Conservation (phyloP, 2,113 vertebrate genomes). For the Tragulus kanchil region DNA sequence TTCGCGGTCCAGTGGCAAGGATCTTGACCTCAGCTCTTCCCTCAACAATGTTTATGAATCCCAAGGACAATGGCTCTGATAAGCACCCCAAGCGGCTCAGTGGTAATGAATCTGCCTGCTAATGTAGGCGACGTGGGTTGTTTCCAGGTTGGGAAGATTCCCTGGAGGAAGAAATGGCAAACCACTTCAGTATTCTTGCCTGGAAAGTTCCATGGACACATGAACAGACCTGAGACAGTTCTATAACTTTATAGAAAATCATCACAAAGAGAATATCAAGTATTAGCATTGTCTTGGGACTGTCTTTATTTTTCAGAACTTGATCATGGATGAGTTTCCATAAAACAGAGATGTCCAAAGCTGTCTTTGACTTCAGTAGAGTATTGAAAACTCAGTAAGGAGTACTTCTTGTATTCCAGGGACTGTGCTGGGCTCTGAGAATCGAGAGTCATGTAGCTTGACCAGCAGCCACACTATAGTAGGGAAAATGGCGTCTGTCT, state of each 20-base stretch:
- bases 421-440: not conserved
- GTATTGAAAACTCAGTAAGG: not conserved
- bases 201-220: not conserved
- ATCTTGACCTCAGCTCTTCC: not conserved
- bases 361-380: not conserved
- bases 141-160: not conserved
- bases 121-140: not conserved
- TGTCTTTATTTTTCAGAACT: not conserved
- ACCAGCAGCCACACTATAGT: too few relatives aligned
- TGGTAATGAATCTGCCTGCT: not conserved
- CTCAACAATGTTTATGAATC: not conserved
- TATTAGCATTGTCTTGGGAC: not conserved
- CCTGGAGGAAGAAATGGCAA: not conserved
- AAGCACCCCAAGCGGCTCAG: not conserved
- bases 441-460: not conserved
- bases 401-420: not conserved
- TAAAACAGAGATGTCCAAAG: not conserved
- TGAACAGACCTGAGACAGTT: not conserved
- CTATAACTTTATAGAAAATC: not conserved
- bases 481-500: too few relatives aligned
- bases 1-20: not conserved
- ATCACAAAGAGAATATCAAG: not conserved
- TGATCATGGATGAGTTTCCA: not conserved
- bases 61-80: not conserved
- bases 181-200: not conserved